Conservation (phyloP, 1,140 invertebrate species). For the Agraylea sexmaculata region DNA sequence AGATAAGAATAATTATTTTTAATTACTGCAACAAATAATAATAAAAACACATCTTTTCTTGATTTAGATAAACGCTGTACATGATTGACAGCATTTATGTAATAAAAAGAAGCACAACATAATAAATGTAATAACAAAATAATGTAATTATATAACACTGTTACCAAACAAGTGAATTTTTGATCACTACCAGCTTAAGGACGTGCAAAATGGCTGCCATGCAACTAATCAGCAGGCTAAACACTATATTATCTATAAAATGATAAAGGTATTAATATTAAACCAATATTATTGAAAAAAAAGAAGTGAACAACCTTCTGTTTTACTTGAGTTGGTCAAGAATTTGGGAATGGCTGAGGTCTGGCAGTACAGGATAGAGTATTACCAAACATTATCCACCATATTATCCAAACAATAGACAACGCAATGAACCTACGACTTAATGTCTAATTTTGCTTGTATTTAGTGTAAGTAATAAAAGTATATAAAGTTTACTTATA, state of each 20-base stretch:
- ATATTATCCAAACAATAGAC: constrained; percentile 21
- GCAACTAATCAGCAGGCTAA: constrained; percentile 21
- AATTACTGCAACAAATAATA: too few relatives aligned
- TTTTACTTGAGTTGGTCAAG: constrained; percentile 20
- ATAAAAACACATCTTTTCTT: too few relatives aligned
- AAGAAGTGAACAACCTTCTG: constrained; percentile 21
- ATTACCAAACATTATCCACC: constrained; percentile 19
- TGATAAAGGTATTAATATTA: constrained; percentile 6
- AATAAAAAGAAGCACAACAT: constrained; percentile 2
- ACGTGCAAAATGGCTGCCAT: constrained; percentile 22
- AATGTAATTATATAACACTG: constrained; percentile 1
- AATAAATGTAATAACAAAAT: constrained; percentile 2
- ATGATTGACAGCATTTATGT: background rate
- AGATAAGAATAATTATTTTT: too few relatives aligned
- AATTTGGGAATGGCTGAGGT: constrained; percentile 20
- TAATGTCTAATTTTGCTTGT: constrained; percentile 21
- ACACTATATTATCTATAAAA: constrained; percentile 7
- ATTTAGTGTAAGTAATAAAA: constrained; percentile 21
- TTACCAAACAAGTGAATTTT: constrained; percentile 1
- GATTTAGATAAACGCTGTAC: too few relatives aligned
- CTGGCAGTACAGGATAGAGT: constrained; percentile 17
- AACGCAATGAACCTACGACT: constrained; percentile 23
- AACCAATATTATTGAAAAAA: constrained; percentile 13
- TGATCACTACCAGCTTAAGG: constrained; percentile 17
- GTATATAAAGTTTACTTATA: constrained; percentile 15